These are phyloP conservation scores for Tricholaema leucomelas DNA, from an alignment of 2,113 vertebrate genomes.

Conservation along the genomic window DNA sequence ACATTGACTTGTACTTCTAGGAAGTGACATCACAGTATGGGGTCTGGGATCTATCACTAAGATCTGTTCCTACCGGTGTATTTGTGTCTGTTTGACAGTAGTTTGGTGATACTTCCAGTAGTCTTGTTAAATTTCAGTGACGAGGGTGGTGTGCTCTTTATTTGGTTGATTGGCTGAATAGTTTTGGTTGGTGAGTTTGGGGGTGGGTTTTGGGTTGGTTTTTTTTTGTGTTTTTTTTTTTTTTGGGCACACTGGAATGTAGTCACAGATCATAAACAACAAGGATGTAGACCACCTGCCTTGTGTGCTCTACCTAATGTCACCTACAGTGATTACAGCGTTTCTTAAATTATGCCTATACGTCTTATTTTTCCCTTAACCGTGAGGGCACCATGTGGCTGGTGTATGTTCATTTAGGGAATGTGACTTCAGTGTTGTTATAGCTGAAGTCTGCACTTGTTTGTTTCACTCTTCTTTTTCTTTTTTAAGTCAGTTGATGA, in stretches of 20 bases:
- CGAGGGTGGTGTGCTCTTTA: background rate
- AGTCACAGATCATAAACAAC: background rate
- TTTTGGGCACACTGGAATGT: background rate
- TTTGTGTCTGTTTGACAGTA: background rate
- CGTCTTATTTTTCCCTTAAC: background rate
- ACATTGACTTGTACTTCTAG: background rate
- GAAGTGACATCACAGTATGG: background rate
- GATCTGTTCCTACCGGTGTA: rapidly evolving
- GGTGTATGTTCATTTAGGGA: rapidly evolving
- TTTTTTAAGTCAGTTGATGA: background rate
- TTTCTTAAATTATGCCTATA: background rate
- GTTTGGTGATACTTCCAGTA: background rate
- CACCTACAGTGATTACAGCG: background rate
- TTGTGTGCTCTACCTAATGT: background rate
- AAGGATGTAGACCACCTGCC: background rate
- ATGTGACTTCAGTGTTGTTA: rapidly evolving
- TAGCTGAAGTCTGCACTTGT: background rate
- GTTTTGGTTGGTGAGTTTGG: background rate
- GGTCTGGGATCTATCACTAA: background rate
- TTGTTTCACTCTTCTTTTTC: background rate
- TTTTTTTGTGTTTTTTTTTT: too few relatives aligned
- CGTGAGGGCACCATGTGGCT: background rate
- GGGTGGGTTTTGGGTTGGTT: too few relatives aligned
- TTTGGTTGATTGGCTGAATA: background rate
- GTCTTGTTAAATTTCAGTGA: background rate